phyloP scores from a whole-genome alignment of 2,888 invertebrate genomes.

The Eumerus sabulonum region DNA sequence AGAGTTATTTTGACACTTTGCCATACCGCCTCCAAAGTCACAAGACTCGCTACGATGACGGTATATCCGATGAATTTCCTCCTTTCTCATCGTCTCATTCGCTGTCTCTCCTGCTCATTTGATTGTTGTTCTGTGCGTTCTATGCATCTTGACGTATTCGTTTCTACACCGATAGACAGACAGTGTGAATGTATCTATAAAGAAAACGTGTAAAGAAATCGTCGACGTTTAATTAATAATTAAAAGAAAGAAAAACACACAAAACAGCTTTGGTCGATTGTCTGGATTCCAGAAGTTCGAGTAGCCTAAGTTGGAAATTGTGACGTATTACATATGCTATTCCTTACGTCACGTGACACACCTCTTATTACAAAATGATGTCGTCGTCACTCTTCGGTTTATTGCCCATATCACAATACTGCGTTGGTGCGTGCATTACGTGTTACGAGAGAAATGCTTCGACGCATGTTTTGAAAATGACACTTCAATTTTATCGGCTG shows the following conservation, averaged over 20 bases:
- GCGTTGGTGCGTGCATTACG: no score
- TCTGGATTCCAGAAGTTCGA: constrained; percentile 1
- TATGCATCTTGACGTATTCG: constrained; percentile 8
- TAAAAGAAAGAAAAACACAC: constrained; percentile 2
- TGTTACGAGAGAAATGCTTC: no score
- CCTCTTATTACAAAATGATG: constrained; percentile 20
- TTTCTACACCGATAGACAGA: background rate
- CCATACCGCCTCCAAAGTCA: constrained; percentile 40
- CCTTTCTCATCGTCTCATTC: no score
- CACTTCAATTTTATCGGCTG: no score
- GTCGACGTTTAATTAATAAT: no score
- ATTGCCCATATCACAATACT: no score
- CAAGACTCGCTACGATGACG: constrained; percentile 33
- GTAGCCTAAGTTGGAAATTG: background rate
- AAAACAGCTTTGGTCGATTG: no score
- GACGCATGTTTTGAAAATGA: no score
- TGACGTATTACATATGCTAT: constrained; percentile 7
- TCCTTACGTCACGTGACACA: constrained; percentile 35
- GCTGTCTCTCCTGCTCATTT: no score
- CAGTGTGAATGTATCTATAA: no score
- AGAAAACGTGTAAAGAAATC: background rate
- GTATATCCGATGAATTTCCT: constrained; percentile 22
- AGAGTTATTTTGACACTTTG: constrained; percentile 40
- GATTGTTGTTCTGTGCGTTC: constrained; percentile 3
- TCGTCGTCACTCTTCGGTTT: background rate